Percentiles rank a stretch among this genome's conserved stretches.
These are phyloP conservation scores for Synergus laeviventris DNA, from an alignment of 2,888 invertebrate species.

Conservation along the genomic window DNA sequence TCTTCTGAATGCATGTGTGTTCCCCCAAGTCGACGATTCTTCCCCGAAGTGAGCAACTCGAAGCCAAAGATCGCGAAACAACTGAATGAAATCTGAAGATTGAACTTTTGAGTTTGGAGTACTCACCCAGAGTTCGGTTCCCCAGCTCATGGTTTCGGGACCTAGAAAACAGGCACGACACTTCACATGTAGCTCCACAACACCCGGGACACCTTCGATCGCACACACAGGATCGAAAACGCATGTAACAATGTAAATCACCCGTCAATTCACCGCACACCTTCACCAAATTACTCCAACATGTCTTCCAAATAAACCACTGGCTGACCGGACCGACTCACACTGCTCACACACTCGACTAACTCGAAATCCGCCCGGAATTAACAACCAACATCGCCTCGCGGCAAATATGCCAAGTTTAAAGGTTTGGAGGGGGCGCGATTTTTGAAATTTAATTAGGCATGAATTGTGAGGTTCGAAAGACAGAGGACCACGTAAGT, in stretches of 20 bases:
- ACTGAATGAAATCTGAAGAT: conserved; percentile 31
- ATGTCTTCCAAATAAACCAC: conserved; percentile 72
- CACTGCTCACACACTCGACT: conserved; percentile 50
- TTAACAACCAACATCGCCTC: conserved; percentile 58
- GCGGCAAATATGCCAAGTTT: conserved; percentile 35
- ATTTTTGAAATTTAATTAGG: too few species aligned
- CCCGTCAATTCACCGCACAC: conserved; percentile 67
- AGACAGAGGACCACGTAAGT: too few species aligned
- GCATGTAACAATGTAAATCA: conserved; percentile 57
- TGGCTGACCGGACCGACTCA: conserved; percentile 70
- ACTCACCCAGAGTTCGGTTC: conserved; percentile 77
- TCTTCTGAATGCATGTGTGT: conserved; percentile 33
- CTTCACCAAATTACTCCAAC: conserved; percentile 65
- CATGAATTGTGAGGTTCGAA: too few species aligned
- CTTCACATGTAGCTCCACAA: conserved; percentile 65
- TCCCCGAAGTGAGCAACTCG: background rate
- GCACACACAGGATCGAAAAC: conserved; percentile 49
- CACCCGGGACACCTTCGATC: conserved; percentile 53
- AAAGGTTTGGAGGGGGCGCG: background rate
- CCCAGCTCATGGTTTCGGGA: conserved; percentile 76
- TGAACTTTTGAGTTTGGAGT: conserved; percentile 40
- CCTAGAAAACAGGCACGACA: conserved; percentile 68
- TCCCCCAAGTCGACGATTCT: background rate
- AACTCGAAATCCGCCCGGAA: conserved; percentile 66
- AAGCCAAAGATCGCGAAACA: conserved; percentile 1